Evolutionary conservation across 2,797 vertebrate species (phyloP).

Genomic region (Melanotaenia pygmaea): DNA sequence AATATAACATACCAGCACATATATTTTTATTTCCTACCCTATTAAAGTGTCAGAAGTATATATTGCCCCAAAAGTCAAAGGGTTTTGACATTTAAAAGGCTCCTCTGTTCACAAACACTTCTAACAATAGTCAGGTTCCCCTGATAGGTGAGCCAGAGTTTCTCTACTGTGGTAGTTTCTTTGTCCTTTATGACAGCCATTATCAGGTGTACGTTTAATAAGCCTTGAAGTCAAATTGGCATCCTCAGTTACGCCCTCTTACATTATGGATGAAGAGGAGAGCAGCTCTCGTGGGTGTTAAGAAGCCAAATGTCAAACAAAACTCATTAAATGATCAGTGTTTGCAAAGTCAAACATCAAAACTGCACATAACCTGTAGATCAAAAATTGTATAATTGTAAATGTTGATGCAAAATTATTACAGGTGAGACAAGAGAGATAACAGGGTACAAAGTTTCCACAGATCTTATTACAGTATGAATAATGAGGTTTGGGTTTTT

Average conservation of each 20-base stretch:
- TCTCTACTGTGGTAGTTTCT: conserved; percentile 55
- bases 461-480: conserved; percentile 76
- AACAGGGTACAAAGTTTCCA: conserved; percentile 65
- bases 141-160: conserved; percentile 69
- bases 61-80: conserved; percentile 8
- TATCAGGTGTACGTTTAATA: conserved; percentile 79
- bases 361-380: conserved; percentile 18
- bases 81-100: conserved; percentile 11
- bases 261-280: conserved; percentile 70
- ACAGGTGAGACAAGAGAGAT: conserved; percentile 51
- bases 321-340: conserved; percentile 34
- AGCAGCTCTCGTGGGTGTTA: conserved; percentile 54
- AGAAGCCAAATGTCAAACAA: conserved; percentile 53
- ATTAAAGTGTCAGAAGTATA: conserved; percentile 15
- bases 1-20: conserved; percentile 7
- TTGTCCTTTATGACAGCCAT: conserved; percentile 63
- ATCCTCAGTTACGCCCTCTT: conserved; percentile 73
- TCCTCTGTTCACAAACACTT: conserved; percentile 46
- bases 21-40: background rate
- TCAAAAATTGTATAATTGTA: conserved; percentile 37
- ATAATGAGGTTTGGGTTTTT: conserved; percentile 72
- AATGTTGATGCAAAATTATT: conserved; percentile 50
- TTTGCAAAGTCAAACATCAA: conserved; percentile 50
- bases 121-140: conserved; percentile 58
- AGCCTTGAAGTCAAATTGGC: conserved; percentile 75